phyloP scores from a whole-genome alignment of 2,888 invertebrate genomes.

The Catocala sponsa region DNA sequence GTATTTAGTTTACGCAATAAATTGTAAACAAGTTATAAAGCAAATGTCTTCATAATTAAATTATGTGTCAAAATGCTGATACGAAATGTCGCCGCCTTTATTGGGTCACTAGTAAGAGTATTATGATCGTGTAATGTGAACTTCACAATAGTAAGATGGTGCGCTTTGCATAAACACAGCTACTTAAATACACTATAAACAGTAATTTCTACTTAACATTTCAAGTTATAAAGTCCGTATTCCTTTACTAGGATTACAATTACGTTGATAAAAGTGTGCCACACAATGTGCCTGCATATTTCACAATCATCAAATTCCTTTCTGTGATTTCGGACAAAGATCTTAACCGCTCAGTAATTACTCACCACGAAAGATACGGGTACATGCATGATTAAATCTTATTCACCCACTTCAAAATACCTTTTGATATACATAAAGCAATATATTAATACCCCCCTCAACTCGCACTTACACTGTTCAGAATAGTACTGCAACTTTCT shows the following conservation, averaged over 20 bases:
- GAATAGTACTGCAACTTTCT: not conserved
- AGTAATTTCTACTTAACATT: conserved; percentile 19
- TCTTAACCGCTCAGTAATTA: conserved; percentile 29
- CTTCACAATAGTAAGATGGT: conserved; percentile 56
- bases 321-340: conserved; percentile 50
- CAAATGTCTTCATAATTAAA: conserved; percentile 64
- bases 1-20: conserved; percentile 53
- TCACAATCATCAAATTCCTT: conserved; percentile 56
- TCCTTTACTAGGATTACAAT: conserved; percentile 23
- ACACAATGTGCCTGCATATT: conserved; percentile 64
- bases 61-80: conserved; percentile 72
- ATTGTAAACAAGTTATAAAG: conserved; percentile 64
- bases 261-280: conserved; percentile 43
- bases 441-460: too few relatives aligned
- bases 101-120: conserved; percentile 70
- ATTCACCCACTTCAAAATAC: not conserved
- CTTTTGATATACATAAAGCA: not conserved
- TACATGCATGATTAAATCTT: conserved; percentile 11
- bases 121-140: conserved; percentile 68
- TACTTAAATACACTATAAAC: conserved; percentile 7
- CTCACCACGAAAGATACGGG: conserved; percentile 39
- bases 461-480: too few relatives aligned
- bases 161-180: conserved; percentile 26
- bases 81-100: conserved; percentile 65
- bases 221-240: conserved; percentile 18